phyloP scores from a whole-genome alignment of 2,888 invertebrate species.

The Clusia tigrina region DNA sequence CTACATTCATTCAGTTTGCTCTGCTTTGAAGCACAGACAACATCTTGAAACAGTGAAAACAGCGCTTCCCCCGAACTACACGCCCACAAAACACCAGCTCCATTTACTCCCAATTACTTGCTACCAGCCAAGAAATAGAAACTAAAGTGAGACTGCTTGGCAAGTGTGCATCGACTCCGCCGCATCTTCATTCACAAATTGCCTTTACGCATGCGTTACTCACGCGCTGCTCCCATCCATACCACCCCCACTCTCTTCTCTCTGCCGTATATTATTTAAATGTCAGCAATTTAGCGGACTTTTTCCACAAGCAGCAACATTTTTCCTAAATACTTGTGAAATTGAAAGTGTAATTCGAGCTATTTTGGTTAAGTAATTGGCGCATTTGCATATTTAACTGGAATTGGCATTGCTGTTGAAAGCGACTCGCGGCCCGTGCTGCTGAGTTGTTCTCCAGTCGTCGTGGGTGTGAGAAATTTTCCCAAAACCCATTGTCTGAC shows the following conservation, averaged over 20 bases:
- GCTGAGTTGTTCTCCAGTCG: not conserved
- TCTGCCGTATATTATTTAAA: too few species aligned
- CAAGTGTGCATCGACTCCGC: too few species aligned
- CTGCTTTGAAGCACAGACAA: not conserved
- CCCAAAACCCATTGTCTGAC: slow-evolving; percentile 4
- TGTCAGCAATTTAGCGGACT: too few species aligned
- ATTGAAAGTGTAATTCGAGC: slow-evolving; percentile 4
- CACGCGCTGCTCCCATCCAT: too few species aligned
- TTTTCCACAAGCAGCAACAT: not conserved
- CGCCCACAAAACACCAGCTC: too few species aligned
- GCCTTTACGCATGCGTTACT: not conserved
- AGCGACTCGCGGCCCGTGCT: slow-evolving; percentile 1
- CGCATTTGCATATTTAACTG: slow-evolving; percentile 19
- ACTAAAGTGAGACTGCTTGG: not conserved
- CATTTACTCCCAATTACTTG: too few species aligned
- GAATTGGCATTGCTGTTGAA: slow-evolving; percentile 2
- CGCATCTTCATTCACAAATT: too few species aligned
- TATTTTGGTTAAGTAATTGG: slow-evolving; percentile 13
- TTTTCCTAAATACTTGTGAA: not conserved
- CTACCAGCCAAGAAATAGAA: not conserved
- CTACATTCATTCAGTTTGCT: not conserved
- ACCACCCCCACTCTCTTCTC: too few species aligned
- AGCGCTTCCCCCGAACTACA: not conserved
- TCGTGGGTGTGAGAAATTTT: slow-evolving; percentile 17
- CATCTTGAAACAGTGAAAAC: slow-evolving; percentile 2